Evolutionary conservation across 2,888 invertebrate species (phyloP).

Genomic region (Calliphora vomitoria): DNA sequence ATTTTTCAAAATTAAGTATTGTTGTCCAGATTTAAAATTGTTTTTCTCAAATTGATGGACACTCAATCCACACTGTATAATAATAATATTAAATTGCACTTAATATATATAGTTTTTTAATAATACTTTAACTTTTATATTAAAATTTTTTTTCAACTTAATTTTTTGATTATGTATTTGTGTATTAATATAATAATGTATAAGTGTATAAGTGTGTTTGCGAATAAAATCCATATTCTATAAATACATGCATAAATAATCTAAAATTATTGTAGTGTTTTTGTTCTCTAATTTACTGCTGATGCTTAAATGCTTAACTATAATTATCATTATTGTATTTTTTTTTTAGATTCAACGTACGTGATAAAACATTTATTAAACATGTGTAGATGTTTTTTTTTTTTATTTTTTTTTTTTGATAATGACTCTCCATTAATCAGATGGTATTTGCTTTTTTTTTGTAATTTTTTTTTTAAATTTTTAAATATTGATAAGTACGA

Average conservation of each 20-base stretch:
- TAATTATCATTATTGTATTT: conserved; percentile 19
- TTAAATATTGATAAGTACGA: conserved; percentile 43
- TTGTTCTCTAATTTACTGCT: background rate
- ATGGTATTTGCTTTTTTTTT: conserved; percentile 14
- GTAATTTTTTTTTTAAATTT: background rate
- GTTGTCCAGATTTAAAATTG: background rate
- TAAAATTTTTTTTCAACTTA: no score
- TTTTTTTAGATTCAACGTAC: conserved; percentile 13
- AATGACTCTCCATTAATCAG: conserved; percentile 53
- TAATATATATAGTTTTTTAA: no score
- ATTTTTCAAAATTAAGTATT: no score
- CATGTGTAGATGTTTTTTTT: background rate
- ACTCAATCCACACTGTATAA: no score
- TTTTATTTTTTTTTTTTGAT: conserved; percentile 9
- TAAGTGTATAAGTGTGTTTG: no score
- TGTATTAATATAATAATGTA: no score
- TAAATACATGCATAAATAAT: background rate
- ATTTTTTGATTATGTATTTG: no score
- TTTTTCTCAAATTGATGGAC: conserved; percentile 4
- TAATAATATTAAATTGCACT: no score
- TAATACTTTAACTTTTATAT: no score
- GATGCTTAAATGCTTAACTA: conserved; percentile 44
- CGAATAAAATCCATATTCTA: background rate
- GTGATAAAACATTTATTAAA: conserved; percentile 16
- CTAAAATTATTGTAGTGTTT: background rate